Evolutionary conservation across 1,140 invertebrate species (phyloP), one percentile per base, ranked within the genome.

Genomic region (Parasteatoda tepidariorum): DNA sequence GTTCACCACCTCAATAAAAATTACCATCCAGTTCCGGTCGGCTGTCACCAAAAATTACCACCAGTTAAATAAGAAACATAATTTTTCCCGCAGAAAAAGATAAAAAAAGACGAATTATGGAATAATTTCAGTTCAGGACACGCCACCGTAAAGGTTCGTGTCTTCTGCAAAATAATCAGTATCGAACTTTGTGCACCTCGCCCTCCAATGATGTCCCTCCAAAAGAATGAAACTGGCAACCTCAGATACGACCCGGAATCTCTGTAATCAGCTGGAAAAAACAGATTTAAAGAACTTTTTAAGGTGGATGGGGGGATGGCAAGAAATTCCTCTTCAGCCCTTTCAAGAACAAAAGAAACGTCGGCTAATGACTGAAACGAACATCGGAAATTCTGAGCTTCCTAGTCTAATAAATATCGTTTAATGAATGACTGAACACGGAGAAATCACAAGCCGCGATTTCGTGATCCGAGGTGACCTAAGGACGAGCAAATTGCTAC

Each of bases 401-500:
- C 71, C 71, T 74, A 74, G 31, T 74, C 71, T 59, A 74, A 74
- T 74, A 74, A 74, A 74, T 74, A 74, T 74, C 71, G n/a, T 54
- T 74, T 74, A 74, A 74, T 74, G 34, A 74, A 33, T 33, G 55
- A 30, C 31, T 38, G 30, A 57, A 22, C n/a, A 24, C 24, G 55
- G 41, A 18, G 66, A 48, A 68, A 38, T 68, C 66, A 26, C 24
- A 5, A 68, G 66, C 24, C 34, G n/a, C 33, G 34, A 34, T 38
- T 68, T 68, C 55, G 57, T 57, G 57, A 34, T 74, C 68, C 41
- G 22, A 11, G 9, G 33, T 13, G 68, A 64, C 61, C 68, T 18
- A 31, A 74, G 26, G 71, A 74, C 55, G 55, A 68, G 55, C 55
- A 68, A 66, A 68, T 68, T 68, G 55, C 48, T 7, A 24, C 48